These are phyloP conservation scores for Drosophila neotestacea DNA, from an alignment of 2,888 invertebrate genomes.

Conservation along the genomic window DNA sequence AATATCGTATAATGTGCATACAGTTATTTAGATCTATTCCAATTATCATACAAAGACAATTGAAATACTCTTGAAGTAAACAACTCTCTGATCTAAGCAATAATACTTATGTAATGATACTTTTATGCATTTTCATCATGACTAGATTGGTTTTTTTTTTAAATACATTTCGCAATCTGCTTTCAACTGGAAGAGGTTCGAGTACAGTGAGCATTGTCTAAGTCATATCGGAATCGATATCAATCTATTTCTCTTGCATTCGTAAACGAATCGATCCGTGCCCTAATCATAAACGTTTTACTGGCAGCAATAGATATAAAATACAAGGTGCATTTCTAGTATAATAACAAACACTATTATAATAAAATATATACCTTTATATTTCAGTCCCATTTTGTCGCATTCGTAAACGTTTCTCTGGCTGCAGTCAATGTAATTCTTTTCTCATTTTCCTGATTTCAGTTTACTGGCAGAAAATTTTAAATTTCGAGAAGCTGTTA, in stretches of 20 bases:
- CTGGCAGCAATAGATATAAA: neutral
- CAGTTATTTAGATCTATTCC: neutral
- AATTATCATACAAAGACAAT: constrained; percentile 5
- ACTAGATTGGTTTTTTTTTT: neutral
- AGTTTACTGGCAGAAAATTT: neutral
- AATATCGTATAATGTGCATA: constrained; percentile 6
- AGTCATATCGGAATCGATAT: neutral
- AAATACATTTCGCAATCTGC: neutral
- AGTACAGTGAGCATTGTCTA: neutral
- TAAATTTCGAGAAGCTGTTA: neutral
- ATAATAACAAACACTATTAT: too few relatives aligned
- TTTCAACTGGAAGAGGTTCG: neutral
- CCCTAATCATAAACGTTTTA: neutral
- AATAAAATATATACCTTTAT: too few relatives aligned
- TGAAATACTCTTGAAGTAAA: neutral
- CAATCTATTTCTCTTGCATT: neutral
- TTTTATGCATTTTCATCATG: constrained; percentile 7
- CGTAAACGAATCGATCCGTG: neutral
- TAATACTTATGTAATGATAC: neutral
- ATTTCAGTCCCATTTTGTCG: too few relatives aligned
- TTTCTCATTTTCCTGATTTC: neutral
- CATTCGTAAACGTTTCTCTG: too few relatives aligned
- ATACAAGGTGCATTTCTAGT: too few relatives aligned
- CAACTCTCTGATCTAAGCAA: constrained; percentile 1
- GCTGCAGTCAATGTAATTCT: neutral